Conservation (phyloP, 1,140 invertebrate genomes). For the Drosophila sp. region DNA sequence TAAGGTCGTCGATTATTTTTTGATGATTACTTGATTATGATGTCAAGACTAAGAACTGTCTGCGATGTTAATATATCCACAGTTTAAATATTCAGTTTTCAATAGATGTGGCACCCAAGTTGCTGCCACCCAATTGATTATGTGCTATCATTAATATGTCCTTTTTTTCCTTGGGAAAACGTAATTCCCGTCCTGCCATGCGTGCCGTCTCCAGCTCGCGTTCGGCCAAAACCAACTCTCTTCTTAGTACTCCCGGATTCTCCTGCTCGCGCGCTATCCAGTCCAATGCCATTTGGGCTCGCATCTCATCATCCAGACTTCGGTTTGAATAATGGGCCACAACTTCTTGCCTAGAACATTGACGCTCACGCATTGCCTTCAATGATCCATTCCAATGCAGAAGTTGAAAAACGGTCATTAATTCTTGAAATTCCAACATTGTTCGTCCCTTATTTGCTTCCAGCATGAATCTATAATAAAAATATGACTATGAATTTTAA, state of each 20-base stretch:
- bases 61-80: conserved; percentile 3
- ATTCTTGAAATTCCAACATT: conserved; percentile 98
- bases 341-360: conserved; percentile 97
- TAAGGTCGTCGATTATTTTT: conserved; percentile 36
- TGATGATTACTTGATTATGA: conserved; percentile 20
- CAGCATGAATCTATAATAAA: conserved; percentile 92
- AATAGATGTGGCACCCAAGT: conserved; percentile 84
- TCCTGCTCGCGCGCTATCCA: conserved; percentile 97
- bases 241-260: conserved; percentile 90
- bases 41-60: conserved; percentile 18
- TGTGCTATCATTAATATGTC: conserved; percentile 96
- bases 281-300: conserved; percentile 97
- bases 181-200: conserved; percentile 94
- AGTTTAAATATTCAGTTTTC: conserved; percentile 66
- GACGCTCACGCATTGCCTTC: conserved; percentile 95
- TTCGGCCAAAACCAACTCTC: conserved; percentile 93
- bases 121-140: conserved; percentile 88
- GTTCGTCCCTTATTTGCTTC: conserved; percentile 96
- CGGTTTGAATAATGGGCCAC: conserved; percentile 97
- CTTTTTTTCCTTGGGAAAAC: conserved; percentile 98
- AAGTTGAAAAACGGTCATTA: conserved; percentile 98
- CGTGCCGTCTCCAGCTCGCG: conserved; percentile 95
- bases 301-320: conserved; percentile 96
- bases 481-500: not conserved
- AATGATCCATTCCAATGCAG: conserved; percentile 98